These are phyloP conservation scores for Cyanistes caeruleus DNA, from an alignment of 2,113 vertebrate species.

Conservation along the genomic window DNA sequence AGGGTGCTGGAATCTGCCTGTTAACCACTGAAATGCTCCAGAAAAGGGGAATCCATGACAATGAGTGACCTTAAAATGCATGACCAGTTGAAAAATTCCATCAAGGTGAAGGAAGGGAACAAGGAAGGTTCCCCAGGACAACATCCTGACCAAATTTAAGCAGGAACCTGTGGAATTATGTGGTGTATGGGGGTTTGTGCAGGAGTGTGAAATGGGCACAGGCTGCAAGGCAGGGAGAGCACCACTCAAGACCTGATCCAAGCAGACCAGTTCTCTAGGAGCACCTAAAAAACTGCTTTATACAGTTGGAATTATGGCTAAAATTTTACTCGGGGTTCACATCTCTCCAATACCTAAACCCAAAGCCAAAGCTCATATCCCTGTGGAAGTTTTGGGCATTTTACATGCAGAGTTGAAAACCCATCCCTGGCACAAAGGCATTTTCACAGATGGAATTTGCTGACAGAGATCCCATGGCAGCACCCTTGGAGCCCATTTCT, in stretches of 20 bases:
- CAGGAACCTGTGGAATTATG: fast-evolving
- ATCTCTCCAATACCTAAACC: no score
- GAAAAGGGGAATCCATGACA: neutral
- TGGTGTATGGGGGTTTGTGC: fast-evolving
- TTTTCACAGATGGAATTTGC: neutral
- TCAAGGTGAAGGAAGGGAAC: neutral
- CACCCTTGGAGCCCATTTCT: neutral
- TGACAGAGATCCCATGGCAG: fast-evolving
- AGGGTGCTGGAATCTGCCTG: neutral
- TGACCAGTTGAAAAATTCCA: neutral
- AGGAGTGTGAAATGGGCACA: fast-evolving
- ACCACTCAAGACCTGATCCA: fast-evolving
- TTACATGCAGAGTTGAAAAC: fast-evolving
- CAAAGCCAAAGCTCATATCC: neutral
- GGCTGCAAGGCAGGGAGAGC: neutral
- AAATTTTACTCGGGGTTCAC: neutral
- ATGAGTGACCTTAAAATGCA: neutral
- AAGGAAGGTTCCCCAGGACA: neutral
- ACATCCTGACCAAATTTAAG: neutral
- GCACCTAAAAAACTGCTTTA: neutral
- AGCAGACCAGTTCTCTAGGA: neutral
- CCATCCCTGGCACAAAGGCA: neutral
- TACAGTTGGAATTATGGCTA: neutral
- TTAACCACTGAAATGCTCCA: neutral
- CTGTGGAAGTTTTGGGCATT: neutral